These are phyloP conservation scores for Enteromius paludinosus DNA, from an alignment of 2,797 vertebrate species.

Conservation along the genomic window DNA sequence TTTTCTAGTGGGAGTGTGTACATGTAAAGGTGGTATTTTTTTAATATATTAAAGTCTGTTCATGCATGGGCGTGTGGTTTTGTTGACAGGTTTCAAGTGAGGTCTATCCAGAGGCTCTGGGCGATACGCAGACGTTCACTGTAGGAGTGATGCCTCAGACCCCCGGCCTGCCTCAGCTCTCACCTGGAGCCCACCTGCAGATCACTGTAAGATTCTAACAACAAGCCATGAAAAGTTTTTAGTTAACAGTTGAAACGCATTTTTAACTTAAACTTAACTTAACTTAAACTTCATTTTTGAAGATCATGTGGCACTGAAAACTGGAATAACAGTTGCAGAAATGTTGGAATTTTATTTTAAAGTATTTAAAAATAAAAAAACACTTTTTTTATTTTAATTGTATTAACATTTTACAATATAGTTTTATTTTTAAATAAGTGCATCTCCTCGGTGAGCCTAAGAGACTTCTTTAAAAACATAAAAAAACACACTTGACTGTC, in stretches of 20 bases:
- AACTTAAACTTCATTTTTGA: no score
- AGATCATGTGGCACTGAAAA: background rate
- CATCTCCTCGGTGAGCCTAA: background rate
- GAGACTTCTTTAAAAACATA: background rate
- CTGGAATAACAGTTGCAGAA: background rate
- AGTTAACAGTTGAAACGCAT: background rate
- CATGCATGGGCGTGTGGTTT: background rate
- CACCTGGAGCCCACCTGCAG: constrained; percentile 85
- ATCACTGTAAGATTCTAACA: constrained; percentile 84
- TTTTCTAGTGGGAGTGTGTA: background rate
- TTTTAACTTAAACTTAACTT: background rate
- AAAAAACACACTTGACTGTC: no score
- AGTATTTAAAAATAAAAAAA: background rate
- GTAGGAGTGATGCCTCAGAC: constrained; percentile 87
- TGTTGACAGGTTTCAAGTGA: constrained; percentile 85
- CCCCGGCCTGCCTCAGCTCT: constrained; percentile 82
- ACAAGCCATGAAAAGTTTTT: background rate
- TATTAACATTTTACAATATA: background rate
- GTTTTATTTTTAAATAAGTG: background rate
- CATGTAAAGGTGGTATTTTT: background rate
- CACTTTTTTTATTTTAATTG: background rate
- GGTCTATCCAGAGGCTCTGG: constrained; percentile 62
- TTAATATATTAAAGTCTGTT: background rate
- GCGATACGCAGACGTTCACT: constrained; percentile 85
- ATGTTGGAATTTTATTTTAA: background rate